Evolutionary conservation across 2,888 invertebrate genomes (phyloP).

Genomic region (Cantharis nigra): DNA sequence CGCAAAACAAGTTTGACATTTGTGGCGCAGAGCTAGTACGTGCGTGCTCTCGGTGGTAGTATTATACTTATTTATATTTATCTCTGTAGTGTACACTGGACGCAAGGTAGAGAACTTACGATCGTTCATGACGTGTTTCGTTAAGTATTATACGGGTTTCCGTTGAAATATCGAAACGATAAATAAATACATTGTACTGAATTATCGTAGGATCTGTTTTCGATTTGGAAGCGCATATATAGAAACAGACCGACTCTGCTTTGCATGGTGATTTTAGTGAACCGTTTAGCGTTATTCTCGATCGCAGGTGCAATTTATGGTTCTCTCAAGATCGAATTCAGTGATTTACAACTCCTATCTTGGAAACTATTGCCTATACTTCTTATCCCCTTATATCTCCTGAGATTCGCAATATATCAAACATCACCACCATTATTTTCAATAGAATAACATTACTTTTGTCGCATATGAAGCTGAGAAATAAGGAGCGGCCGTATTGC

Average conservation of each 20-base stretch:
- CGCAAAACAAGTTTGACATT: neutral
- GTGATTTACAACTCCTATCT: conserved; percentile 56
- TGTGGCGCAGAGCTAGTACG: neutral
- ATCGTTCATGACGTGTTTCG: conserved; percentile 30
- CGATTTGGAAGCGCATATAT: conserved; percentile 42
- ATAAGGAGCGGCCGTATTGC: conserved; percentile 19
- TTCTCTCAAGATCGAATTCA: conserved; percentile 56
- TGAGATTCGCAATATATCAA: conserved; percentile 53
- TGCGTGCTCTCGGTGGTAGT: neutral
- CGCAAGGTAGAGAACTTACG: conserved; percentile 25
- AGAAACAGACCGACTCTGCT: conserved; percentile 42
- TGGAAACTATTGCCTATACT: conserved; percentile 55
- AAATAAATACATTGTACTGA: conserved; percentile 51
- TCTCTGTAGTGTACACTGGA: conserved; percentile 28
- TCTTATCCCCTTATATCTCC: conserved; percentile 54
- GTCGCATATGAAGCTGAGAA: conserved; percentile 39
- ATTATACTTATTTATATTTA: conserved; percentile 27
- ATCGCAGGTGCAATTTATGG: conserved; percentile 58
- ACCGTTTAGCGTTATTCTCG: conserved; percentile 50
- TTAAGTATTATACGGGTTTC: conserved; percentile 36
- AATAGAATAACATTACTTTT: conserved; percentile 52
- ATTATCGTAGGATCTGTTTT: conserved; percentile 49
- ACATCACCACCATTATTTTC: conserved; percentile 49
- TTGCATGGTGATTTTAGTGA: conserved; percentile 48
- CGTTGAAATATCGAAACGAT: conserved; percentile 46